Evolutionary conservation across 2,797 vertebrate species (phyloP).

Genomic region (Chlorospingus flavigularis): DNA sequence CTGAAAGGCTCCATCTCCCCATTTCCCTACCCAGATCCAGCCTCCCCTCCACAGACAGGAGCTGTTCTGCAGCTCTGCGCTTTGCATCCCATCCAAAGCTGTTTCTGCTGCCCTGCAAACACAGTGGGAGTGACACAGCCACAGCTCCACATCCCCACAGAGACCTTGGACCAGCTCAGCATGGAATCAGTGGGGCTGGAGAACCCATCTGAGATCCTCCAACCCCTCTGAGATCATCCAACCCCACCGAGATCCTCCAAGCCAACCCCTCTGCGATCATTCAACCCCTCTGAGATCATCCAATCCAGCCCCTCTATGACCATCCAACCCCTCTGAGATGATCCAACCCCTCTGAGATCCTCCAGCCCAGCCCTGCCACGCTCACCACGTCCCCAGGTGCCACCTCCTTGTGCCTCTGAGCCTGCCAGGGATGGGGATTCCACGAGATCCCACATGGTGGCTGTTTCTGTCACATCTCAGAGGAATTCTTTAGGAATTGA

Average conservation of each 20-base stretch:
- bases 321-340: no score
- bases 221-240: not conserved
- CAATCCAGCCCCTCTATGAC: no score
- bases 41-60: not conserved
- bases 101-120: not conserved
- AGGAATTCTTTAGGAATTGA: not conserved
- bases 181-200: not conserved
- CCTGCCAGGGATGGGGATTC: not conserved
- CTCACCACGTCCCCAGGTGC: not conserved
- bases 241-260: no score
- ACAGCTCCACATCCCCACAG: not conserved
- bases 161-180: not conserved
- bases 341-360: not conserved
- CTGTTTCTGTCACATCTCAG: not conserved
- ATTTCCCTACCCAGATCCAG: not conserved
- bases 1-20: not conserved
- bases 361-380: not conserved
- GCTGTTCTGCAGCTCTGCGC: not conserved
- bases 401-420: not conserved
- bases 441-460: not conserved
- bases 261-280: no score
- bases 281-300: no score
- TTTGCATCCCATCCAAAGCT: not conserved
- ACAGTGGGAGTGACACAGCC: rapidly evolving
- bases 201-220: not conserved